Percentiles rank a stretch among this genome's conserved stretches.
phyloP scores from a whole-genome alignment of 2,797 vertebrate species.

The Lates japonicus region DNA sequence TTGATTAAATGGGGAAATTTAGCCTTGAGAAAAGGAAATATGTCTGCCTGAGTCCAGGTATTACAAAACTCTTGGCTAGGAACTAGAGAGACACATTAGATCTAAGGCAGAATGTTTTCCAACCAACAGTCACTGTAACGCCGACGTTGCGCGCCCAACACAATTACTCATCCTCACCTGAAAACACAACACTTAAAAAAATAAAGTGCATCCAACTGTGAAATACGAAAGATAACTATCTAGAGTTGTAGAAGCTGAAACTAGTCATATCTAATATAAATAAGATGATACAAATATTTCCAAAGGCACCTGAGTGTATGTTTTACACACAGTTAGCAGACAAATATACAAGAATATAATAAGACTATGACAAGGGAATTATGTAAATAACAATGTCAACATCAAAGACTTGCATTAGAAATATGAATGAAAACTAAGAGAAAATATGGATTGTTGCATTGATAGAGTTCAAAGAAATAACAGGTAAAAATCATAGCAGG shows the following conservation, averaged over 20 bases:
- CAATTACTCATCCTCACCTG: background rate
- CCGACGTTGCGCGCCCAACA: background rate
- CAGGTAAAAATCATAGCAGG: background rate
- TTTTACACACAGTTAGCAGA: conserved; percentile 5
- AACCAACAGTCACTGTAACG: background rate
- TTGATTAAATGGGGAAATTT: background rate
- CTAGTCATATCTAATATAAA: conserved; percentile 9
- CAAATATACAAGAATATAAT: conserved; percentile 7
- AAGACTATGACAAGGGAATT: background rate
- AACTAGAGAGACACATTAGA: background rate
- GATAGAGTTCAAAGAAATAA: background rate
- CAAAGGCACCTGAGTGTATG: background rate
- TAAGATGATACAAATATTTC: conserved; percentile 16
- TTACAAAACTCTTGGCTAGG: background rate
- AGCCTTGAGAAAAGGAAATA: background rate
- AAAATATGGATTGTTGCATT: background rate
- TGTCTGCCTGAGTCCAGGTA: background rate
- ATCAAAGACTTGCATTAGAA: conserved; percentile 11
- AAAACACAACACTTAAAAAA: background rate
- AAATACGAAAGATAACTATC: background rate
- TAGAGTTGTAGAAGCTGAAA: background rate
- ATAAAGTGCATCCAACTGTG: background rate
- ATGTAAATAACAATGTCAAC: background rate
- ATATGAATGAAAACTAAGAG: background rate
- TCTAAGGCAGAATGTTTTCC: background rate